phyloP scores from a whole-genome alignment of 2,888 invertebrate species.

The Archaeoteleia sp. region DNA sequence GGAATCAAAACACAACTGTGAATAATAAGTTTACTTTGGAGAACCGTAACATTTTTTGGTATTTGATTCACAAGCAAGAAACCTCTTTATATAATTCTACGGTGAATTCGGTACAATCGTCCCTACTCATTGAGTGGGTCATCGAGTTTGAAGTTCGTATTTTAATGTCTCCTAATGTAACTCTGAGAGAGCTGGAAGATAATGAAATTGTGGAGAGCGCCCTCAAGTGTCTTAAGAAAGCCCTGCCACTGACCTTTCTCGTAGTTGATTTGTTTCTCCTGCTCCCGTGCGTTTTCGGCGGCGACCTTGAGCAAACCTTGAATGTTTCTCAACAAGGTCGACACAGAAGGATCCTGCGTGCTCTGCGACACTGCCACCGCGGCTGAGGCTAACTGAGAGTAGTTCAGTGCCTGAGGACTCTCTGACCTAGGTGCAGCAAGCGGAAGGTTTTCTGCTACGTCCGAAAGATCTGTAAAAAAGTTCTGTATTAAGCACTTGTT shows the following conservation, averaged over 20 bases:
- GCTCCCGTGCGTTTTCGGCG: conserved; percentile 97
- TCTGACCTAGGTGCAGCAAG: conserved; percentile 77
- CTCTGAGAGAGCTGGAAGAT: conserved; percentile 72
- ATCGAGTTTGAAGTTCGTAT: not conserved
- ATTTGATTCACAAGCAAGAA: too few relatives aligned
- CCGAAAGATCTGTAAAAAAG: conserved; percentile 82
- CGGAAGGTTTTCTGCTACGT: conserved; percentile 83
- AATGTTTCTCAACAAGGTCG: conserved; percentile 94
- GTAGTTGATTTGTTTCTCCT: conserved; percentile 95
- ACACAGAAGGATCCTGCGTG: conserved; percentile 80
- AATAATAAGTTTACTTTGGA: too few relatives aligned
- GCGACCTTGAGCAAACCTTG: conserved; percentile 97
- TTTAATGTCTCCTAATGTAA: conserved; percentile 70
- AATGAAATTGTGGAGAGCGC: conserved; percentile 74
- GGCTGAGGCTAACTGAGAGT: conserved; percentile 84
- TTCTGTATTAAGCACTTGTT: too few relatives aligned
- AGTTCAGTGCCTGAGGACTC: conserved; percentile 85
- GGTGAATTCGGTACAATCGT: too few relatives aligned
- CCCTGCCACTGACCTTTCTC: conserved; percentile 89
- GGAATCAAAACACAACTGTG: too few relatives aligned
- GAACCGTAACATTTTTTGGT: too few relatives aligned
- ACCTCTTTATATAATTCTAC: too few relatives aligned
- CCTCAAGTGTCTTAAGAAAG: conserved; percentile 74
- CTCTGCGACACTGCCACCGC: conserved; percentile 78
- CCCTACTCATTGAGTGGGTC: not conserved